Evolutionary conservation across 2,888 invertebrate species (phyloP), one percentile per base, ranked within the genome.

Genomic region (Dryobota labecula): DNA sequence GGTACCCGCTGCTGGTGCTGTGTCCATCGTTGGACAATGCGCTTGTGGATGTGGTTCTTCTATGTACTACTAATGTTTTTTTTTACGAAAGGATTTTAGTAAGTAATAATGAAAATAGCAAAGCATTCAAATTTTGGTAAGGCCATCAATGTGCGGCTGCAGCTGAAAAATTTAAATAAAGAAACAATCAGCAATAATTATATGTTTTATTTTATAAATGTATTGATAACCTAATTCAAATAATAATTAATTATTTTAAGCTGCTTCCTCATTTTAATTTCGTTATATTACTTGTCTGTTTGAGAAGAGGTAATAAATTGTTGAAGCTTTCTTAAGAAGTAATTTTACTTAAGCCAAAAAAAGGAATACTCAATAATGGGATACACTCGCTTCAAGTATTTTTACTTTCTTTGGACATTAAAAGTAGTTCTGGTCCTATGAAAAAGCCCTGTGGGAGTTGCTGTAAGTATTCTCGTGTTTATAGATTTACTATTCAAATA

Each of bases 1-100:
- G 27, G 63, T 70, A 2, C 61, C 75, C 0, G 76, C 80, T 67
- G 85, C 47, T 68, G 81, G 82, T 33, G 57, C 66, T 15, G 81
- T 81, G 33, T 45, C 73, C 18, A 76, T 80, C 36, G n/a, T n/a
- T n/a, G n/a, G 78, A 20, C 51, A 76, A n/a, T 71, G 78, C 47
- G 69, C 78, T 3, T 80, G 75, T 33, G 80, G 72, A 4, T 76
- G 78, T 27, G 72, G 70, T 1, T 38, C 69, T 7, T 43, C 65
- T 0, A 33, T 57, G 2, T 20, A 30, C n/a, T 73, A 64, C 24
- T 70, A 36, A 69, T 18, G 3, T 6, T 20, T 43, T 60, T 13
- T 6, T 20, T 11, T 43, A 8, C 1, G 8, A 27, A 43, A 27
- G 27, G 20, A 41, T 20, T 43, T 27, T 20, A 27, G 20, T 41